These are phyloP conservation scores for Lagenorhynchus albirostris DNA, from an alignment of 2,113 vertebrate species.

Conservation along the genomic window DNA sequence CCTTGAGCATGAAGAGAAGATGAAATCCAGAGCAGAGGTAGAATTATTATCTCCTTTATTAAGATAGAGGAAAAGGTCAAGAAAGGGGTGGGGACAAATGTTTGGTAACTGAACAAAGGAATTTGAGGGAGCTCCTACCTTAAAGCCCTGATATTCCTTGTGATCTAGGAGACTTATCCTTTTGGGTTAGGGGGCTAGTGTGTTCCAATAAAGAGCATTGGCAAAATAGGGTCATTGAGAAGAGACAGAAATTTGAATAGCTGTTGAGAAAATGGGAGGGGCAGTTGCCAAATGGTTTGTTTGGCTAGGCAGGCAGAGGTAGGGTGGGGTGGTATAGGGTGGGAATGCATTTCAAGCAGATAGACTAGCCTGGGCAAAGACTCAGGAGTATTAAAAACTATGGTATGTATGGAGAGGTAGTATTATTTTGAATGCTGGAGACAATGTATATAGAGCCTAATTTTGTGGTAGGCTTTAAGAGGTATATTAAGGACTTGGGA, in stretches of 20 bases:
- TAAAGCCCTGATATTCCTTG: background rate
- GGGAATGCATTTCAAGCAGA: background rate
- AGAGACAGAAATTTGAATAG: background rate
- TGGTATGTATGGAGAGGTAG: background rate
- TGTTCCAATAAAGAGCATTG: background rate
- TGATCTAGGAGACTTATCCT: background rate
- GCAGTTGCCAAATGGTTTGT: background rate
- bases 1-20: background rate
- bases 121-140: background rate
- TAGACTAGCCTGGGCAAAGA: background rate
- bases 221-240: background rate
- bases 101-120: background rate
- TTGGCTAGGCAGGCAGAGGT: background rate
- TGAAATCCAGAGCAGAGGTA: background rate
- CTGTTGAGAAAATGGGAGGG: background rate
- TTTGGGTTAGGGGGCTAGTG: background rate
- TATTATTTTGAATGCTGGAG: constrained; percentile 22
- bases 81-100: background rate
- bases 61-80: background rate
- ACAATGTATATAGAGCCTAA: background rate
- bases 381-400: background rate
- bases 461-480: constrained; percentile 5
- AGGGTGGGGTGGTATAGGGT: background rate
- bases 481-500: background rate
- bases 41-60: background rate